Base-by-base conservation (phyloP, 2,888 invertebrate genomes). In the Xestia sexstrigata region DNA sequence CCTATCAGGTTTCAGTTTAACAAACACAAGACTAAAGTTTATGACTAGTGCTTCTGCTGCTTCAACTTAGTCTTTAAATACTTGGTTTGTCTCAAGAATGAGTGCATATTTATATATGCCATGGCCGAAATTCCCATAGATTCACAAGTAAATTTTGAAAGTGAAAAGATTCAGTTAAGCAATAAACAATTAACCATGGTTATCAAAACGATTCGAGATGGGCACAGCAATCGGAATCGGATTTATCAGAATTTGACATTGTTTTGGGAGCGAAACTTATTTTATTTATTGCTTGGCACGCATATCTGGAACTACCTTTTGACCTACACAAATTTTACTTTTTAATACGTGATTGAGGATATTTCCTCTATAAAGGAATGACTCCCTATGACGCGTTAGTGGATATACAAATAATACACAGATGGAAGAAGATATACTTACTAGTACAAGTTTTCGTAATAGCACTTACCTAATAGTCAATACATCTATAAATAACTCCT, bases 401-500 rank as follows among this genome's bases (percentile, higher is more conserved):
- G 30, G 8, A 3, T 30, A 30, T 17, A 30, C 3, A 62, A 58
- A n/a, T 42, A 68, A 35, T n/a, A 39, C 58, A 65, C 49, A n/a
- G n/a, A 17, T n/a, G 42, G 23, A 15, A 67, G 23, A 62, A 63
- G 47, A 68, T 11, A 52, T 42, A n/a, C 39, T 52, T n/a, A 52
- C 20, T 30, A 30, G 15, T 35, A 55, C 17, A 39, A 39, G 26
- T 8, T 63, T 45, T 45, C 11, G 15, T 55, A 47, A 39, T 52
- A 74, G 20, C 52, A 60, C 20, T 49, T 42, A 73, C 62, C 23
- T 49, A 17, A 30, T 15, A 60, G 30, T 47, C 15, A 8, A 52
- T 55, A 68, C 20, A 26, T 66, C 49, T 72, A 82, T 86, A 58
- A 86, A 76, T 85, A 85, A 62, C 26, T 67, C 39, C 68, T n/a